A percentile compares a stretch with the other conserved stretches of the same genome.
Evolutionary conservation across 2,113 vertebrate genomes (phyloP).

Genomic region (Scomber colias): DNA sequence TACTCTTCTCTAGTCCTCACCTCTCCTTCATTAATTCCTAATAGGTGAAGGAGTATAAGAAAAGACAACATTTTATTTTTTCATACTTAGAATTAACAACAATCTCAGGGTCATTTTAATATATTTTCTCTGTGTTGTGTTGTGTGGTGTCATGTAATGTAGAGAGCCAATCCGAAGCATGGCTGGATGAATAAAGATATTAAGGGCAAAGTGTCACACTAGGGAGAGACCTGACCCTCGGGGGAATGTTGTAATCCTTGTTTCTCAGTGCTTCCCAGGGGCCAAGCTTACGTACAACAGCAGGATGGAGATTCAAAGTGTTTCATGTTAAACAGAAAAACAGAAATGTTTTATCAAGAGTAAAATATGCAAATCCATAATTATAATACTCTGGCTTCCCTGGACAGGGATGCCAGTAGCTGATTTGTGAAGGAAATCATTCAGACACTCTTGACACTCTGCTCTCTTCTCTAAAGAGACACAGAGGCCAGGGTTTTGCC

Average conservation of each 20-base stretch:
- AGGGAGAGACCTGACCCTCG: constrained; percentile 9
- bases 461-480: constrained; percentile 7
- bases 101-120: not conserved
- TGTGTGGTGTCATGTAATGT: constrained; percentile 2
- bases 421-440: constrained; percentile 2
- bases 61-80: not conserved
- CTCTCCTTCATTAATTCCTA: not conserved
- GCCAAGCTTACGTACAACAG: not conserved
- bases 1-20: not conserved
- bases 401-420: not conserved
- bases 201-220: constrained; percentile 16
- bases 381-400: not conserved
- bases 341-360: not conserved
- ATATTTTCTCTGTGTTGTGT: constrained; percentile 2
- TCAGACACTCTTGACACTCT: constrained; percentile 27
- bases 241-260: constrained; percentile 11
- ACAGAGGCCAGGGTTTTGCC: not conserved
- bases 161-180: not conserved
- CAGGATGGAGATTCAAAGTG: not conserved
- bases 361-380: not conserved
- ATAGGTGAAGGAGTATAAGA: not conserved
- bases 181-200: constrained; percentile 5
- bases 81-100: not conserved
- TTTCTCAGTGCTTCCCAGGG: not conserved
- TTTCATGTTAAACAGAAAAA: not conserved